Evolutionary conservation across 2,113 vertebrate genomes (phyloP), one percentile per base, ranked within the genome.

Genomic region (Dolichallabes microphthalmus): DNA sequence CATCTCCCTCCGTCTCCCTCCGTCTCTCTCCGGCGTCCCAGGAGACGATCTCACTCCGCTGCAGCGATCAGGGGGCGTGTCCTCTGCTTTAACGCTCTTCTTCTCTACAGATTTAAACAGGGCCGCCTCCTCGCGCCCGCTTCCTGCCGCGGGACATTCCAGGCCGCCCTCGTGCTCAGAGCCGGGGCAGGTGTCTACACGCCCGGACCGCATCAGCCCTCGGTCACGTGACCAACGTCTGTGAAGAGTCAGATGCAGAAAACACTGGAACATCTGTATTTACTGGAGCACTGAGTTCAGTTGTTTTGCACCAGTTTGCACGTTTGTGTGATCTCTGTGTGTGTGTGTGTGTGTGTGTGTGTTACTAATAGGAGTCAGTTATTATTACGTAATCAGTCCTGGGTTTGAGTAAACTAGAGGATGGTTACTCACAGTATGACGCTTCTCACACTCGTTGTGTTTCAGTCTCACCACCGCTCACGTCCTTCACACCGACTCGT

Each of bases 111-210:
- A 19, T 55, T 55, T 57, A 32, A 30, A 2, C n/a, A 2, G 12
- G 25, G 27, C 55, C 15, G 30, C 10, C 17, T 35, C 17, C 53
- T 11, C 53, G 1, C 25, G 27, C 19, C n/a, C n/a, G 7, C 52
- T 3, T 27, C 11, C 22, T n/a, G 12, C 39, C 1, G n/a, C 3
- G 12, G 17, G 8, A 4, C 74, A 76, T 53, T 78, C 76, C 52
- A 78, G 17, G 4, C 71, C 25, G 50, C 25, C 39, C 68, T 57
- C 2, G 57, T 15, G 22, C 15, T 61, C 64, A 8, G 32, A 50
- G 14, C 14, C 27, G 1, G 69, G 68, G 82, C 86, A 84, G 78
- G 86, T 82, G 86, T 58, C 20, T n/a, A 57, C 55, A 74, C 2
- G 52, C 32, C 50, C 5, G 50, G 35, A 68, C 53, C 35, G 60